Evolutionary conservation across 2,113 vertebrate species (phyloP), one percentile per base, ranked within the genome.

Genomic region (Cyanoderma ruficeps): DNA sequence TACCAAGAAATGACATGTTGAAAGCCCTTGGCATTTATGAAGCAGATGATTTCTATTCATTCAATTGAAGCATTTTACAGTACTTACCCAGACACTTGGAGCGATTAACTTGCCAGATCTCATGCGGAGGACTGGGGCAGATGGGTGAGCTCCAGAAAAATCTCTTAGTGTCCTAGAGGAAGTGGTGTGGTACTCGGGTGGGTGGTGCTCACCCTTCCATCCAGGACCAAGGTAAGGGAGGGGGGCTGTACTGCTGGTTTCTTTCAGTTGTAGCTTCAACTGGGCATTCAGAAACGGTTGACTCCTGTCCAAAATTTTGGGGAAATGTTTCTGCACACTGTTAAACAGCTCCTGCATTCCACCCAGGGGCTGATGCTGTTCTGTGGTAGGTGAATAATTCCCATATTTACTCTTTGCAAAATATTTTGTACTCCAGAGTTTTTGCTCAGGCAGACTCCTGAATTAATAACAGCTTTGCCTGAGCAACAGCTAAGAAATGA

Each of bases 11-110:
- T 1, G 70, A 96, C 95, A 96, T 95, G 92, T 94, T 97, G 96
- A 96, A 96, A 92, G 95, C 95, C 96, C 89, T 96, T 95, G 96
- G 96, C 94, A 93, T 97, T 96, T 95, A 90, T 42, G 56, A 95
- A 96, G 94, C 92, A 96, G 88, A 96, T 96, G 90, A 95, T 96
- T 96, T 96, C 96, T 95, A 90, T 97, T 97, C 94, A 94, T 85
- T 96, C 91, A 96, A 91, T 96, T 95, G 90, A 96, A 96, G 90
- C 88, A 87, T 97, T 97, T 96, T 96, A 92, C 93, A 94, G 92
- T 94, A 94, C 95, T 96, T 93, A 96, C 86, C 96, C 96, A 97
- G 94, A 96, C 86, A 3, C 90, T 96, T 94, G 88, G 80, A 96
- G 76, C 0, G 2, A 86, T 86, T 89, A 64, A 90, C 69, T 94